Conservation (phyloP, 2,113 vertebrate genomes). For the Origma solitaria region DNA sequence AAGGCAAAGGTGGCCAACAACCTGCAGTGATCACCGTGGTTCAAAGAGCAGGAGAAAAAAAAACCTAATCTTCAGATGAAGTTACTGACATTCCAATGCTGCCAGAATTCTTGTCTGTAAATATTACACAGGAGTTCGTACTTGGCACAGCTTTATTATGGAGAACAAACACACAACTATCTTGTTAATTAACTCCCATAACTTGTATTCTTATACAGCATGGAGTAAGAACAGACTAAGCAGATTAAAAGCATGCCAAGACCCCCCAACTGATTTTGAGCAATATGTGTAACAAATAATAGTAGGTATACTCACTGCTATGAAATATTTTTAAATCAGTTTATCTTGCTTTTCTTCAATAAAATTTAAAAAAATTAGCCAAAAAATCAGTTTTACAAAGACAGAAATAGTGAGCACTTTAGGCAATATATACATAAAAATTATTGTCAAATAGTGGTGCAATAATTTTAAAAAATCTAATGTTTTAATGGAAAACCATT, state of each 20-base stretch:
- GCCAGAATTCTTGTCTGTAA: not conserved
- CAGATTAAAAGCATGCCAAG: not conserved
- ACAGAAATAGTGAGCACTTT: not conserved
- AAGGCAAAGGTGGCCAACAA: not conserved
- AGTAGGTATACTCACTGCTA: not conserved
- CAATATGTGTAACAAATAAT: not conserved
- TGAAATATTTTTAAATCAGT: not conserved
- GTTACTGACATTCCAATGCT: not conserved
- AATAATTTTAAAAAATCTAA: not conserved
- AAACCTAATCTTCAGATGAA: not conserved
- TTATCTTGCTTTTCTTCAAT: not conserved
- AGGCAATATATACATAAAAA: not conserved
- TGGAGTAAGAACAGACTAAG: not conserved
- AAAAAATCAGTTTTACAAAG: not conserved
- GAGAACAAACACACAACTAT: not conserved
- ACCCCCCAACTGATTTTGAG: fast-evolving
- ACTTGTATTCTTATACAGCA: not conserved
- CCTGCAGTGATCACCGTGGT: not conserved
- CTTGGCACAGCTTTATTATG: not conserved
- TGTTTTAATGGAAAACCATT: not conserved
- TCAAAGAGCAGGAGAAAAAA: not conserved
- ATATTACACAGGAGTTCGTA: not conserved
- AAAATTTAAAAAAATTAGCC: not conserved
- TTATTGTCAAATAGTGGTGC: not conserved
- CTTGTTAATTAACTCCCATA: not conserved